Conservation (phyloP, 2,113 vertebrate genomes). For the Cyprinodon variegatus region DNA sequence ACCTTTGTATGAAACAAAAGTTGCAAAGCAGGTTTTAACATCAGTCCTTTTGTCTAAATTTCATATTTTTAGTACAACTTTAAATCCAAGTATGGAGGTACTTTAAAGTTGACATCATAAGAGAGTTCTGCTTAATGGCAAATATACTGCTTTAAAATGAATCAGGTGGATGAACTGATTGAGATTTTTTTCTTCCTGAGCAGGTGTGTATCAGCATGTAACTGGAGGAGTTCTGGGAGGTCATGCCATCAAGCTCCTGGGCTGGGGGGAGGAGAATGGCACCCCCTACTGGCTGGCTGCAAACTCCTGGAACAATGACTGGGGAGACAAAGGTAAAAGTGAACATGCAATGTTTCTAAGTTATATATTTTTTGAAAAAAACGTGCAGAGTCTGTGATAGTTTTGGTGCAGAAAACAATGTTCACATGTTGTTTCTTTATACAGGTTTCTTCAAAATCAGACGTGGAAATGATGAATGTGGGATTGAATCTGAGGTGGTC, state of each 20-base stretch:
- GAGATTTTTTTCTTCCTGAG: not conserved
- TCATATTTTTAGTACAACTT: no score
- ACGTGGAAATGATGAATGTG: constrained; percentile 89
- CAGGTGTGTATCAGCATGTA: constrained; percentile 91
- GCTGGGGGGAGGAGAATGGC: constrained; percentile 87
- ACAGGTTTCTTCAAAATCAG: constrained; percentile 92
- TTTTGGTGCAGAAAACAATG: rapidly evolving
- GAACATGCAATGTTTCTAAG: not conserved
- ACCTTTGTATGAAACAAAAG: no score
- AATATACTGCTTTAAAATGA: no score
- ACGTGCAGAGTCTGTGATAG: no score
- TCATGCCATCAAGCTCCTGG: constrained; percentile 89
- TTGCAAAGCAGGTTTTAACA: no score
- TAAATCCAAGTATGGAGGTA: no score
- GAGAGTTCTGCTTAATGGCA: no score
- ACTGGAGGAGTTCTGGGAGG: constrained; percentile 85
- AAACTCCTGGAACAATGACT: constrained; percentile 96
- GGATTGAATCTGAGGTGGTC: constrained; percentile 89
- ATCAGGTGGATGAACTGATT: not conserved
- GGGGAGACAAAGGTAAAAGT: constrained; percentile 88
- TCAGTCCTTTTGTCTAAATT: no score
- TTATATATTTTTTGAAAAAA: not conserved
- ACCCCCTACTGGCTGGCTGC: constrained; percentile 91
- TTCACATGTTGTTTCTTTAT: constrained; percentile 16
- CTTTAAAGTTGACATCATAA: no score